Conservation (phyloP, 2,797 vertebrate genomes). For the Tragopan temminckii region DNA sequence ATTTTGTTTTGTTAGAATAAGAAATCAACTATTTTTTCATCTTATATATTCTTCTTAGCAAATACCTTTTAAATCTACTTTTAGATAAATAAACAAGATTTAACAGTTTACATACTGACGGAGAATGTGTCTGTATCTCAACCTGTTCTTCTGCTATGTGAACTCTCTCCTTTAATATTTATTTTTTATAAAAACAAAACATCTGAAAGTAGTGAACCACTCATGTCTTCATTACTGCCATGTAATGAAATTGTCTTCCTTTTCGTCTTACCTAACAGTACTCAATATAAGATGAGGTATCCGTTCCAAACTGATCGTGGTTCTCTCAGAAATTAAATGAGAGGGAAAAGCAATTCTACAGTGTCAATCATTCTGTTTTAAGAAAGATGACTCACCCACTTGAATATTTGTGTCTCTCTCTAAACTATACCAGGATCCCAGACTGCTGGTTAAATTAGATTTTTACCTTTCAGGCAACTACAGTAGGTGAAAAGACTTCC, state of each 20-base stretch:
- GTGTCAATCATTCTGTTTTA: neutral
- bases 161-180: neutral
- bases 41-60: neutral
- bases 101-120: neutral
- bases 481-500: neutral
- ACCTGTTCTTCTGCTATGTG: neutral
- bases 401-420: neutral
- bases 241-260: neutral
- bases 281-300: neutral
- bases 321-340: slow-evolving; percentile 1
- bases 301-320: neutral
- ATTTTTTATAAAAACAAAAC: neutral
- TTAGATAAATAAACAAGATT: neutral
- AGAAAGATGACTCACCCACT: neutral
- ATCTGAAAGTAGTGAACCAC: neutral
- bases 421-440: neutral
- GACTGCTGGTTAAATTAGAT: neutral
- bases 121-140: neutral
- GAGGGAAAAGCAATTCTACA: neutral
- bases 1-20: neutral
- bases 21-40: neutral
- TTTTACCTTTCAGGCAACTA: neutral
- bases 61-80: neutral
- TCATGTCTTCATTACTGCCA: neutral
- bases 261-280: neutral